phyloP scores from a whole-genome alignment of 1,140 invertebrate species.

The Panulirus ornatus region DNA sequence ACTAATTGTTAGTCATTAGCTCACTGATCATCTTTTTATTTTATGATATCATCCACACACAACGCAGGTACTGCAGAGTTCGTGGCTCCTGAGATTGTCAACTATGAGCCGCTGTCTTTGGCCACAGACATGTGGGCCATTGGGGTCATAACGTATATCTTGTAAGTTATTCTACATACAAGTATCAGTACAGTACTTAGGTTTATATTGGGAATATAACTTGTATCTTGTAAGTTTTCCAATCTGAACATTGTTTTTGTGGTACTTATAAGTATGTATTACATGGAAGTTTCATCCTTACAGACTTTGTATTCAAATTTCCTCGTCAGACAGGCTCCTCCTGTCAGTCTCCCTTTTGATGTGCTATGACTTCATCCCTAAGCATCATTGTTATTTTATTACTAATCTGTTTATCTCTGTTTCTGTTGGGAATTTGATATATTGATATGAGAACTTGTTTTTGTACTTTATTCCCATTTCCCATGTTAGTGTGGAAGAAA shows the following conservation, averaged over 20 bases:
- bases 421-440: not conserved
- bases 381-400: not conserved
- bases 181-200: not conserved
- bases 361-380: not conserved
- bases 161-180: slow-evolving; percentile 76
- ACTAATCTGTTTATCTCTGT: not conserved
- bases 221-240: not conserved
- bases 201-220: not conserved
- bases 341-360: not conserved
- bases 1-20: not conserved
- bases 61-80: slow-evolving; percentile 74
- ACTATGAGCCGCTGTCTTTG: slow-evolving; percentile 79
- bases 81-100: slow-evolving; percentile 81
- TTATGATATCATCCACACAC: slow-evolving; percentile 34
- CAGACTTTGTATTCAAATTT: too few relatives aligned
- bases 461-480: too few relatives aligned
- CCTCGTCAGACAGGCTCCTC: too few relatives aligned
- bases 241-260: too few relatives aligned
- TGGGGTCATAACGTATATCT: slow-evolving; percentile 80
- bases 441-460: not conserved
- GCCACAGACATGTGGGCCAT: slow-evolving; percentile 80
- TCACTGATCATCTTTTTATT: slow-evolving; percentile 27
- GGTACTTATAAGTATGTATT: not conserved
- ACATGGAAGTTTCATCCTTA: too few relatives aligned
- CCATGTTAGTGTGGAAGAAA: too few relatives aligned